Conservation (phyloP, 2,113 vertebrate species). For the Morone chrysops region DNA sequence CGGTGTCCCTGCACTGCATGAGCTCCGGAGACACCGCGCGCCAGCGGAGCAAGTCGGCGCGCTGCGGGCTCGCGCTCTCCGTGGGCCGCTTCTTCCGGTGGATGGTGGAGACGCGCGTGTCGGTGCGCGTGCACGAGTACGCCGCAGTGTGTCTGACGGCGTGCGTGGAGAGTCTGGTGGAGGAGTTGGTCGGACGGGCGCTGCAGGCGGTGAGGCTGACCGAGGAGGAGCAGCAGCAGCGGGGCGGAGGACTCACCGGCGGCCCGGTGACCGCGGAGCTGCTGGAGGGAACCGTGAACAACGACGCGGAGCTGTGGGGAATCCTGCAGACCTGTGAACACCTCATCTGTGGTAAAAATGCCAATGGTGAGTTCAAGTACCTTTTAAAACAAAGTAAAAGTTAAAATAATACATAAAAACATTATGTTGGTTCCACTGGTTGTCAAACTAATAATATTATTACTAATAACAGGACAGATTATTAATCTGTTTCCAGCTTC, state of each 20-base stretch:
- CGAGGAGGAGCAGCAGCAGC: slow-evolving; percentile 43
- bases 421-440: no score
- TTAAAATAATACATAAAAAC: no score
- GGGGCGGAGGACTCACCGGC: slow-evolving; percentile 52
- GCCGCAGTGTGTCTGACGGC: slow-evolving; percentile 91
- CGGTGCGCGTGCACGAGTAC: slow-evolving; percentile 92
- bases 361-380: slow-evolving; percentile 87
- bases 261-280: slow-evolving; percentile 83
- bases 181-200: slow-evolving; percentile 88
- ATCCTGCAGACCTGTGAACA: slow-evolving; percentile 92
- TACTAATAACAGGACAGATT: no score
- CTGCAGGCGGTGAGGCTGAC: slow-evolving; percentile 81
- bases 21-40: slow-evolving; percentile 89
- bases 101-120: slow-evolving; percentile 97
- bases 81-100: slow-evolving; percentile 96
- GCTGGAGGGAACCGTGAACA: slow-evolving; percentile 89
- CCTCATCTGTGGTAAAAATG: slow-evolving; percentile 93
- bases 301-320: slow-evolving; percentile 93
- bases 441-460: no score
- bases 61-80: slow-evolving; percentile 91
- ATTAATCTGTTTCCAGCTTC: no score
- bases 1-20: slow-evolving; percentile 94
- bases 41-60: slow-evolving; percentile 86
- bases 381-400: no score
- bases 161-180: slow-evolving; percentile 90